phyloP scores from a whole-genome alignment of 1,140 invertebrate genomes.

The Himalopsyche phryganea region DNA sequence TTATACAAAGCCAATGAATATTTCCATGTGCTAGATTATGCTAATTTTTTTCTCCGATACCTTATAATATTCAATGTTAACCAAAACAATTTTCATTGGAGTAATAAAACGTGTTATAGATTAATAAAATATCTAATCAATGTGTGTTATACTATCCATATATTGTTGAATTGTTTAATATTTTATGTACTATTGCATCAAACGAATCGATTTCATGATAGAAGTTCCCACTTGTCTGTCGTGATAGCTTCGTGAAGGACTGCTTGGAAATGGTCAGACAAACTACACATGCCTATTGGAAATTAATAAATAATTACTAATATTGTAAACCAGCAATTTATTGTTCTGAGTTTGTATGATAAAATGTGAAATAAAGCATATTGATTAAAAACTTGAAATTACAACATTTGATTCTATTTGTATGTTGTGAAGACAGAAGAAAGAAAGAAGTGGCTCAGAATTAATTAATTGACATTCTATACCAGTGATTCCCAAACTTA shows the following conservation, averaged over 20 bases:
- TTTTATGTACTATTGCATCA: neutral
- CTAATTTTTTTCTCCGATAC: too few species aligned
- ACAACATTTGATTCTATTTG: too few species aligned
- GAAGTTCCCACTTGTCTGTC: neutral
- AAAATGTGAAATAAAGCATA: slow-evolving; percentile 27
- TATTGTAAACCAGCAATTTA: slow-evolving; percentile 2
- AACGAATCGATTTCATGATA: neutral
- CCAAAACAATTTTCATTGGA: too few species aligned
- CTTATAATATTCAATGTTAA: too few species aligned
- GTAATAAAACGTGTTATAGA: slow-evolving; percentile 1
- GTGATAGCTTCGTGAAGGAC: neutral
- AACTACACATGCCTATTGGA: neutral
- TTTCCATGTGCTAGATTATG: too few species aligned
- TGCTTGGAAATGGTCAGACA: neutral
- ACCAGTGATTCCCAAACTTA: too few species aligned
- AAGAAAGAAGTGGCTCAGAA: too few species aligned
- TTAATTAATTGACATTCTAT: too few species aligned
- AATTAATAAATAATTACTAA: neutral
- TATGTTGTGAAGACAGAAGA: too few species aligned
- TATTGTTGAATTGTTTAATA: slow-evolving; percentile 5
- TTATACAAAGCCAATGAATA: too few species aligned
- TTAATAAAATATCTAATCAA: slow-evolving; percentile 1
- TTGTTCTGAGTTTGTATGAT: slow-evolving; percentile 25
- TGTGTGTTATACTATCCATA: neutral
- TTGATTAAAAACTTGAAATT: slow-evolving; percentile 6